Evolutionary conservation across 2,113 vertebrate genomes (phyloP), one percentile per base, ranked within the genome.

Genomic region (Ictidomys tridecemlineatus): DNA sequence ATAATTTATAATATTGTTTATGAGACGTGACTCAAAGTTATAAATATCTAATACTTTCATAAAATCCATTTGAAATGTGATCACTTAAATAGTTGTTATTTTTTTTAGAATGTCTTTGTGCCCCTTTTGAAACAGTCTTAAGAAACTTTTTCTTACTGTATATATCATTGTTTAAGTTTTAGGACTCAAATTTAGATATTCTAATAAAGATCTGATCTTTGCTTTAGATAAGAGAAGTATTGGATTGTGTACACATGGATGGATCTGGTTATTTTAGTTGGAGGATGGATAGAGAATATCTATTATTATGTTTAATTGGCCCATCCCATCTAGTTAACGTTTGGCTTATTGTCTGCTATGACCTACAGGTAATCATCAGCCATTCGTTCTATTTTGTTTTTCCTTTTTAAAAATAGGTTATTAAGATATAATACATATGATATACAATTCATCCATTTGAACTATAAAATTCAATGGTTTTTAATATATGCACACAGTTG

Each of bases 151-250:
- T 7, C 48, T 67, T 90, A 67, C 56, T 91, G n/a, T 82, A 6
- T 14, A 53, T 53, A 53, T 53, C 14, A 53, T 53, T 51, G 48
- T 51, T 51, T 80, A 74, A 90, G 32, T 74, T 89, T 83, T 89
- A 79, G 56, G 61, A 45, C 10, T 95, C 76, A 87, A 32, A 63
- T 76, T 85, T 90, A 87, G 51, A 69, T 83, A 72, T 86, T 93
- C 30, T 82, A 85, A 18, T 74, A 80, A 69, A 82, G 56, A 16
- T 89, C 73, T 85, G 76, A 83, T 72, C 17, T 42, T 5, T 93
- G 51, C 28, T 53, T 48, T 65, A 32, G 26, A 17, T 76, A 83
- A 82, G 2, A 45, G 24, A 69, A 56, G 13, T 32, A 70, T 89
- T 89, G 17, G 48, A 70, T 80, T 86, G 34, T 61, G 12, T 82